phyloP scores from a whole-genome alignment of 2,888 invertebrate species.

The Heliconius aoede region DNA sequence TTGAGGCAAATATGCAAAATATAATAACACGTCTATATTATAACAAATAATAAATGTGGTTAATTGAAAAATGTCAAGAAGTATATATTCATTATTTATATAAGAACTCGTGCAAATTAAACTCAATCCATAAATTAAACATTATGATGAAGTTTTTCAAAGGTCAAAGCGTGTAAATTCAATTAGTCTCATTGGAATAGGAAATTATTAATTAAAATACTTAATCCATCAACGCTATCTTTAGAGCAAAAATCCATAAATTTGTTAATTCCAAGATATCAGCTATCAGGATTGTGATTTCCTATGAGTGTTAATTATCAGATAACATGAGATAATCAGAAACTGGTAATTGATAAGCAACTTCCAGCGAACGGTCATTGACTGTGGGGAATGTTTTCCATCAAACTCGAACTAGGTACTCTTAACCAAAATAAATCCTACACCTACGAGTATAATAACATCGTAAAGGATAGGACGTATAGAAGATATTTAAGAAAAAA shows the following conservation, averaged over 20 bases:
- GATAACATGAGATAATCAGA: neutral
- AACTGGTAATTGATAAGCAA: slow-evolving; percentile 20
- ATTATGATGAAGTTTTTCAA: neutral
- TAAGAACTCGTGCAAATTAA: neutral
- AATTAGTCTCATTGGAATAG: neutral
- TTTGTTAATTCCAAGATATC: slow-evolving; percentile 23
- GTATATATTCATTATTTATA: neutral
- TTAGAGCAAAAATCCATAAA: neutral
- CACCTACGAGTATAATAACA: too few relatives aligned
- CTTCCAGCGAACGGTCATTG: slow-evolving; percentile 29
- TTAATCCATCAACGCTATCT: slow-evolving; percentile 2
- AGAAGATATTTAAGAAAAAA: neutral
- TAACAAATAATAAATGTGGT: too few relatives aligned
- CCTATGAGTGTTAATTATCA: slow-evolving; percentile 19
- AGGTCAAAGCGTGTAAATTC: neutral
- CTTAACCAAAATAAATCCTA: neutral
- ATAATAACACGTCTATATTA: too few relatives aligned
- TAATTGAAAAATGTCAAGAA: too few relatives aligned
- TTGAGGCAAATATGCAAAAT: too few relatives aligned
- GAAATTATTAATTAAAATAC: neutral
- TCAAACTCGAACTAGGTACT: neutral
- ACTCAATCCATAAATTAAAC: neutral
- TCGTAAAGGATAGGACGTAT: neutral
- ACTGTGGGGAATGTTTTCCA: slow-evolving; percentile 4
- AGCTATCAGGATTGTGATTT: slow-evolving; percentile 17